Evolutionary conservation across 92 coral and sea anemone genomes (phyloP).

Genomic region (Montipora capitata): DNA sequence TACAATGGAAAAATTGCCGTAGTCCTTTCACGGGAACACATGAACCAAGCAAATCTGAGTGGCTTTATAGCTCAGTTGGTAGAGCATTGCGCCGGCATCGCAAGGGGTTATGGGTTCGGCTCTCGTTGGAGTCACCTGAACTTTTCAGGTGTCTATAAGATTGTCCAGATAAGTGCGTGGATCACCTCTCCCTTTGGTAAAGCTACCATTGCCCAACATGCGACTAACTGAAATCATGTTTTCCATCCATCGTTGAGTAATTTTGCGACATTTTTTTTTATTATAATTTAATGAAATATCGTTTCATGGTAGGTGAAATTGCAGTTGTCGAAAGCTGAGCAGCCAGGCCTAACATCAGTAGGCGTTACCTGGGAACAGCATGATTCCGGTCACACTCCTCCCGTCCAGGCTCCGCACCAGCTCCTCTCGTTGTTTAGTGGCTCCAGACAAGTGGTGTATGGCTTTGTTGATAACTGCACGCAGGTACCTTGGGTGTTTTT

Average conservation of each 20-base stretch:
- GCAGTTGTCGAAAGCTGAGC: constrained; percentile 87
- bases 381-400: constrained; percentile 84
- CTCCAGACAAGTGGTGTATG: constrained; percentile 96
- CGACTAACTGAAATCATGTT: no score
- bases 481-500: constrained; percentile 69
- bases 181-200: no score
- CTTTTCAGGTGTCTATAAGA: no score
- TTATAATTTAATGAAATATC: neutral
- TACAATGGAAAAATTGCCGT: no score
- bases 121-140: no score
- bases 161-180: no score
- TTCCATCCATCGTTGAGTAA: no score
- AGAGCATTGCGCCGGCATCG: no score
- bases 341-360: constrained; percentile 97
- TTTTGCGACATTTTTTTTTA: neutral
- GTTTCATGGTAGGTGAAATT: constrained; percentile 66
- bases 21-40: neutral
- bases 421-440: constrained; percentile 93
- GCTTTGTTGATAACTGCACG: constrained; percentile 94
- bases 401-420: constrained; percentile 96
- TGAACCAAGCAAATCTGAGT: no score
- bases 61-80: no score
- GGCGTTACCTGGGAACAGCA: constrained; percentile 99
- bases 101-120: no score
- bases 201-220: no score